Evolutionary conservation across 2,797 vertebrate genomes (phyloP).

Genomic region (Dicrostonyx torquatus): DNA sequence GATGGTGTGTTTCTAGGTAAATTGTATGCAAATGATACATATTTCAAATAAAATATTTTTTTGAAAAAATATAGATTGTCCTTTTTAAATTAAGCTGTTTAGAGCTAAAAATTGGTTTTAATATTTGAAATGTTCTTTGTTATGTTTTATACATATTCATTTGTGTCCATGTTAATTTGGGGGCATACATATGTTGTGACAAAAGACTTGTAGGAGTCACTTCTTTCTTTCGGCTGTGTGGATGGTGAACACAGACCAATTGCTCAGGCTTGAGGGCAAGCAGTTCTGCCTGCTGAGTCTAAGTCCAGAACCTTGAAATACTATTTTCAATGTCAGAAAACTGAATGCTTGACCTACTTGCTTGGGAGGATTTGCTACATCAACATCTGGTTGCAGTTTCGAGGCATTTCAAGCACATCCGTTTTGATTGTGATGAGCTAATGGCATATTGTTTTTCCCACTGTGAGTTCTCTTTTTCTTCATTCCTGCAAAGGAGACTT

Average conservation of each 20-base stretch:
- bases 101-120: background rate
- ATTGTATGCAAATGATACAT: background rate
- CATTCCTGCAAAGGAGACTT: background rate
- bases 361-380: background rate
- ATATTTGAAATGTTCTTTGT: background rate
- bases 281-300: background rate
- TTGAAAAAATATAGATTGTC: background rate
- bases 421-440: constrained; percentile 10
- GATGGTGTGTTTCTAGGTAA: background rate
- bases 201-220: background rate
- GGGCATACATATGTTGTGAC: background rate
- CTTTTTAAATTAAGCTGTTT: constrained; percentile 18
- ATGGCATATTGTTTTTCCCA: background rate
- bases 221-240: background rate
- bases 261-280: background rate
- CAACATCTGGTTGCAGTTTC: constrained; percentile 37
- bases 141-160: background rate
- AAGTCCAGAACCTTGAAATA: background rate
- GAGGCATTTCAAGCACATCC: background rate
- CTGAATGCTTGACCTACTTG: background rate
- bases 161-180: background rate
- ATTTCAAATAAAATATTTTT: background rate
- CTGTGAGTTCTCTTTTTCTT: background rate
- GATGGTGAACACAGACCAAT: background rate
- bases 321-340: constrained; percentile 8